phyloP scores from a whole-genome alignment of 2,888 invertebrate species.

The Hypomecis atomaria region DNA sequence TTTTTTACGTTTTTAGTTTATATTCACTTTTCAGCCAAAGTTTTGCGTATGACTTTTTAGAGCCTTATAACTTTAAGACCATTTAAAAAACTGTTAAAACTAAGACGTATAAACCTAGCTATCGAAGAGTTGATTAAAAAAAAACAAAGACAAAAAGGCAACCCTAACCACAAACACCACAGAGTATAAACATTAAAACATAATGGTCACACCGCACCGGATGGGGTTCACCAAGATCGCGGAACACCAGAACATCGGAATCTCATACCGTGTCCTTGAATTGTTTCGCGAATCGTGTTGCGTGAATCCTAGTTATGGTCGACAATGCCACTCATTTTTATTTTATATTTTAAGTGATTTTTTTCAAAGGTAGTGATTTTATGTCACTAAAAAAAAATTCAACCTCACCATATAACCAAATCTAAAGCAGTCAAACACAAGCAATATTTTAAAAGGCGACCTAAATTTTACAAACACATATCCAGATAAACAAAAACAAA shows the following conservation, averaged over 20 bases:
- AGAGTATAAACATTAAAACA: slow-evolving; percentile 33
- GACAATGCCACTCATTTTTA: slow-evolving; percentile 77
- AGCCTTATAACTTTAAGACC: too few relatives aligned
- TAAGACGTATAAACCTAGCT: too few relatives aligned
- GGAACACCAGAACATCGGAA: slow-evolving; percentile 32
- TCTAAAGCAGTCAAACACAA: too few relatives aligned
- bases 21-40: too few relatives aligned
- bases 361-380: too few relatives aligned
- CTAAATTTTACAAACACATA: neutral
- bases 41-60: too few relatives aligned
- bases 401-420: too few relatives aligned
- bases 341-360: slow-evolving; percentile 81
- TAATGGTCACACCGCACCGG: slow-evolving; percentile 24
- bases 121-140: neutral
- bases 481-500: slow-evolving; percentile 1
- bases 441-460: too few relatives aligned
- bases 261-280: slow-evolving; percentile 76
- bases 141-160: slow-evolving; percentile 8
- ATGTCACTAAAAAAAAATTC: too few relatives aligned
- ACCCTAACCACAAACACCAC: slow-evolving; percentile 26
- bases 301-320: slow-evolving; percentile 81
- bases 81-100: too few relatives aligned
- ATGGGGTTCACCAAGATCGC: slow-evolving; percentile 28
- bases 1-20: too few relatives aligned
- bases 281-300: slow-evolving; percentile 81